Conservation (phyloP, 2,888 invertebrate species). For the Spisula subtruncata region DNA sequence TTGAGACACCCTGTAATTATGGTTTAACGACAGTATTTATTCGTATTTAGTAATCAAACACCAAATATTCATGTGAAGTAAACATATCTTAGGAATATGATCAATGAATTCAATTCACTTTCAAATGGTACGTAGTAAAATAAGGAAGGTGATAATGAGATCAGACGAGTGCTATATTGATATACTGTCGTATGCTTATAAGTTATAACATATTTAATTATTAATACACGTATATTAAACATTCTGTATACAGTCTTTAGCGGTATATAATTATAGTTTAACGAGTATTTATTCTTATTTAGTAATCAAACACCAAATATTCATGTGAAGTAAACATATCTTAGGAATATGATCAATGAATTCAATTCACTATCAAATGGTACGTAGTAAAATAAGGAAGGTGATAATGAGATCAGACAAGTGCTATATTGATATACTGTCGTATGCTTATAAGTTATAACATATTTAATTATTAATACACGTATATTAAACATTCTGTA, state of each 20-base stretch:
- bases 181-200: no score
- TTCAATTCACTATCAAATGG: neutral
- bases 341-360: neutral
- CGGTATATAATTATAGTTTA: neutral
- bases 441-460: no score
- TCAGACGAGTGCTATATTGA: no score
- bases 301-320: neutral
- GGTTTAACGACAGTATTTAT: neutral
- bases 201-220: no score
- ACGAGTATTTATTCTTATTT: neutral
- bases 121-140: neutral
- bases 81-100: neutral
- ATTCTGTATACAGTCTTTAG: no score
- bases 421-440: no score
- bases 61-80: neutral
- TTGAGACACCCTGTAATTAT: no score
- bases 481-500: no score
- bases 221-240: no score
- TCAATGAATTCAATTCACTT: neutral
- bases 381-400: neutral
- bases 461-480: no score
- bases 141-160: neutral
- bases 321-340: neutral
- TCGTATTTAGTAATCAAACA: neutral
- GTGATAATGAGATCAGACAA: no score